phyloP scores from a whole-genome alignment of 2,888 invertebrate species.

The Charanyca ferruginea region DNA sequence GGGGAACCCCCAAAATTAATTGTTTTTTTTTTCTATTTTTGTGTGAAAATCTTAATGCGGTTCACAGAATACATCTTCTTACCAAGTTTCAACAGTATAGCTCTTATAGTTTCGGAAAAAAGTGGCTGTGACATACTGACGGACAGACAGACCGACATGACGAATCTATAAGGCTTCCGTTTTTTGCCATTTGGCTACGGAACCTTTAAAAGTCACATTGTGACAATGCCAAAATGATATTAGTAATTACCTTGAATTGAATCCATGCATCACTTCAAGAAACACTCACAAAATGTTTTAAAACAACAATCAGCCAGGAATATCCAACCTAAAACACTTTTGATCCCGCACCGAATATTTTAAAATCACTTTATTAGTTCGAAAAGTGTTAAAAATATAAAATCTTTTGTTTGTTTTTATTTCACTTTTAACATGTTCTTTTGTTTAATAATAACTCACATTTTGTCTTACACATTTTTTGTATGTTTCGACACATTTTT shows the following conservation, averaged over 20 bases:
- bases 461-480: neutral
- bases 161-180: too few relatives aligned
- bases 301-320: constrained; percentile 16
- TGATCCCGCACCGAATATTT: constrained; percentile 3
- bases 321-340: constrained; percentile 2
- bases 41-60: too few relatives aligned
- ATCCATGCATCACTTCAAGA: constrained; percentile 49
- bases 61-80: too few relatives aligned
- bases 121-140: too few relatives aligned
- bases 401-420: neutral
- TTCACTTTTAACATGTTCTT: neutral
- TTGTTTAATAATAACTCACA: neutral
- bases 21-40: too few relatives aligned
- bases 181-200: too few relatives aligned
- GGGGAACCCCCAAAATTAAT: too few relatives aligned
- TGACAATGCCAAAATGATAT: too few relatives aligned
- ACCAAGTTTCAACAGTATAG: too few relatives aligned
- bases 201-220: too few relatives aligned
- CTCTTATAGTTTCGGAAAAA: too few relatives aligned
- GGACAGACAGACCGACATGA: too few relatives aligned
- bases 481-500: neutral
- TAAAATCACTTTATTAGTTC: constrained; percentile 24
- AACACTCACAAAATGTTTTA: neutral
- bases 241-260: constrained; percentile 44
- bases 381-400: constrained; percentile 28